Evolutionary conservation across 2,113 vertebrate genomes (phyloP), one percentile per base, ranked within the genome.

Genomic region (Dasyprocta punctata): DNA sequence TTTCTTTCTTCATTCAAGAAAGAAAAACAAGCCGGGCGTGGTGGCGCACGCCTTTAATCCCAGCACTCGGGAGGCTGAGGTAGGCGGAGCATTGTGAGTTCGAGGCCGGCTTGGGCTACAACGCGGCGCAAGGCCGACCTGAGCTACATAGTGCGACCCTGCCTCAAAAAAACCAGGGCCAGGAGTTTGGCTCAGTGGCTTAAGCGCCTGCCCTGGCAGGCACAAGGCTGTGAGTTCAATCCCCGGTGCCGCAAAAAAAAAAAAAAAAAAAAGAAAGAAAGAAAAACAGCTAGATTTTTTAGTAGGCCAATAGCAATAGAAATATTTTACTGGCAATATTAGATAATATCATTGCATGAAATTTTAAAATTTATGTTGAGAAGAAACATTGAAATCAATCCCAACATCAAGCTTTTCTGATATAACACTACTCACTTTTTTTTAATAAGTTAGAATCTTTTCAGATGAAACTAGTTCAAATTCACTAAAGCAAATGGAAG

Each of bases 1-100:
- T 86, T 75, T 89, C 83, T 94, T 96, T 97, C 85, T 95, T 44
- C 33, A 90, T 77, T 97, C 96, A 98, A 97, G 96, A 98, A 97
- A 98, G 98, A 97, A 97, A 96, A 97, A 33, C 52, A 97, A 84
- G n/a, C n/a, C n/a, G n/a, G n/a, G n/a, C n/a, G n/a, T n/a, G n/a
- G n/a, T n/a, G n/a, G n/a, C n/a, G n/a, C n/a, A n/a, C n/a, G n/a
- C n/a, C n/a, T n/a, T n/a, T n/a, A n/a, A n/a, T n/a, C n/a, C n/a
- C n/a, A n/a, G n/a, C n/a, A n/a, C n/a, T n/a, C n/a, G n/a, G n/a
- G n/a, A n/a, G n/a, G n/a, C n/a, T n/a, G n/a, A n/a, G n/a, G n/a
- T n/a, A n/a, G n/a, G n/a, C n/a, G n/a, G n/a, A n/a, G n/a, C n/a
- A n/a, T n/a, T n/a, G n/a, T n/a, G n/a, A n/a, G n/a, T n/a, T n/a